phyloP scores from a whole-genome alignment of 2,113 vertebrate genomes.

The Varanus komodoensis region DNA sequence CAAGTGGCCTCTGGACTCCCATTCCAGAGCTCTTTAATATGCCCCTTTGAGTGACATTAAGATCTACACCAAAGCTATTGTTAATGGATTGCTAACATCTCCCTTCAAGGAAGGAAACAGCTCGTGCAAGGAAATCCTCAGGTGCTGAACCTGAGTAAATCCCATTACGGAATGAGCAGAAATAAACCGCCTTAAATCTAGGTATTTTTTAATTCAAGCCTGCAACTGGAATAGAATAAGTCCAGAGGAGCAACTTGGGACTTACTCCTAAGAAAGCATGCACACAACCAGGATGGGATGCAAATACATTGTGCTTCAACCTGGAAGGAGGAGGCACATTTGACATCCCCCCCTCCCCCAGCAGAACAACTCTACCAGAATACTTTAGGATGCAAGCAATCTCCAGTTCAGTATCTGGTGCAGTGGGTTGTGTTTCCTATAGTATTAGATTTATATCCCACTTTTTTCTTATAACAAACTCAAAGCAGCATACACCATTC shows the following conservation, averaged over 20 bases:
- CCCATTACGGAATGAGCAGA: neutral
- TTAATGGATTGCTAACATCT: neutral
- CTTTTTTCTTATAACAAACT: no score
- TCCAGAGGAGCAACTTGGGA: neutral
- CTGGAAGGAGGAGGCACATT: neutral
- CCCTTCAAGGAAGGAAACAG: neutral
- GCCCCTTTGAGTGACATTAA: neutral
- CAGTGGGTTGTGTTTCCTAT: neutral
- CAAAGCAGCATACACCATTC: no score
- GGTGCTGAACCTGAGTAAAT: neutral
- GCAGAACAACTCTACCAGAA: no score
- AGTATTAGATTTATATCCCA: no score
- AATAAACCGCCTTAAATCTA: neutral
- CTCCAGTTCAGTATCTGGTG: neutral
- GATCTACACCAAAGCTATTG: neutral
- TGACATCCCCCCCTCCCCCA: no score
- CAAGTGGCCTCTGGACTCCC: conserved; percentile 33
- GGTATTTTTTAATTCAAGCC: no score
- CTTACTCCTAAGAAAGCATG: neutral
- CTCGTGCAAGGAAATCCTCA: neutral
- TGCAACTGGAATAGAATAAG: neutral
- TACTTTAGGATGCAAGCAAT: neutral
- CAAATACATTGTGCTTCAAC: neutral
- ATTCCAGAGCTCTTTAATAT: neutral
- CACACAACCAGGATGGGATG: neutral